These are phyloP conservation scores for Coronaproctus castanopsis DNA, from an alignment of 2,888 invertebrate species.

Conservation along the genomic window DNA sequence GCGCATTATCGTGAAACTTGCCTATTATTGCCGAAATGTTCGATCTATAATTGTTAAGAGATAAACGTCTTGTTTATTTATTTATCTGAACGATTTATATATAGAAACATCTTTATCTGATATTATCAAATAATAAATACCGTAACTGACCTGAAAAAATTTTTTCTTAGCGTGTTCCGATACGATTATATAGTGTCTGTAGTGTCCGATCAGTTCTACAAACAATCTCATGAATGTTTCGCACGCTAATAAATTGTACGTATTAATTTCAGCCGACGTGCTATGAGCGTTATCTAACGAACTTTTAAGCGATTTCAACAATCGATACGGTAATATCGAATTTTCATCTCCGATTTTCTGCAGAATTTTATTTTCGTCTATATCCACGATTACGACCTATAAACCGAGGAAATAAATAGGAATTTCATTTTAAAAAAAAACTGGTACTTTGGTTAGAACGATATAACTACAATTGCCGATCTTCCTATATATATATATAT, in stretches of 20 bases:
- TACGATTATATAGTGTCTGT: conserved; percentile 34
- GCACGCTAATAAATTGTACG: conserved; percentile 46
- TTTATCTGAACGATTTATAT: too few species aligned
- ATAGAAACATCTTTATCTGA: too few species aligned
- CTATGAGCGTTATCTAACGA: conserved; percentile 27
- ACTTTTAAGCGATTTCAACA: conserved; percentile 44
- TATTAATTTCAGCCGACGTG: conserved; percentile 28
- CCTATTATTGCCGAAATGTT: too few species aligned
- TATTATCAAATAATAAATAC: too few species aligned
- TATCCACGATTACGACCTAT: conserved; percentile 53
- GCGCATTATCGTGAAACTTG: too few species aligned
- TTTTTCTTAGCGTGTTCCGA: conserved; percentile 21
- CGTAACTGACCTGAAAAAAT: conserved; percentile 26
- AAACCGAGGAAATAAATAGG: too few species aligned
- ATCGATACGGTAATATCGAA: conserved; percentile 46
- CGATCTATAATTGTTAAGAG: too few species aligned
- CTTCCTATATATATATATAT: too few species aligned
- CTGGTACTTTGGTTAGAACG: too few species aligned
- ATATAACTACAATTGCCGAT: too few species aligned
- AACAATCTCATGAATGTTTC: conserved; percentile 62
- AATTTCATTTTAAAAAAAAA: too few species aligned
- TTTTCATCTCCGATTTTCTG: conserved; percentile 54
- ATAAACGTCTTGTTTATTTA: too few species aligned
- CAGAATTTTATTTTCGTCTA: conserved; percentile 41
- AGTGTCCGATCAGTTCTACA: conserved; percentile 52